phyloP scores from a whole-genome alignment of 2,888 invertebrate genomes.

The Mylabris sibirica region DNA sequence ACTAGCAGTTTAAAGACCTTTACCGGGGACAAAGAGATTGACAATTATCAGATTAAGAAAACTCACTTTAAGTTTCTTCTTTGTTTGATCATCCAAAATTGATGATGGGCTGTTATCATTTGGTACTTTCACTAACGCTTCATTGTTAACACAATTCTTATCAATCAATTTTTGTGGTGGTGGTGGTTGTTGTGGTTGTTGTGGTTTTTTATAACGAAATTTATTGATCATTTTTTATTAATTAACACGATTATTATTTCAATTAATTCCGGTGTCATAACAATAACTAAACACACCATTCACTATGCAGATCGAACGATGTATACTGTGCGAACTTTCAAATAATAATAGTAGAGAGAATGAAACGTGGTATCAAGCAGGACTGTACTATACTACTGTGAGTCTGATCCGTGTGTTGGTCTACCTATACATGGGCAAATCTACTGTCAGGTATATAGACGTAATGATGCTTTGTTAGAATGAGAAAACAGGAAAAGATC shows the following conservation, averaged over 20 bases:
- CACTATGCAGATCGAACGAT: conserved; percentile 40
- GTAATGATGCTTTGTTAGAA: neutral
- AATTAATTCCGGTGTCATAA: neutral
- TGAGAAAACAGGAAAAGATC: neutral
- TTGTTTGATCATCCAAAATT: conserved; percentile 40
- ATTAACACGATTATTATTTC: neutral
- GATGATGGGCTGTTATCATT: neutral
- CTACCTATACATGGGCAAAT: conserved; percentile 44
- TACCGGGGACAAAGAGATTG: neutral
- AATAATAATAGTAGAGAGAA: conserved; percentile 29
- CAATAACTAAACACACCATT: conserved; percentile 26
- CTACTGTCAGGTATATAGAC: conserved; percentile 35
- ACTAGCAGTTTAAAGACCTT: conserved; percentile 4
- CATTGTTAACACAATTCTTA: conserved; percentile 29
- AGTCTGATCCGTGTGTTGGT: conserved; percentile 31
- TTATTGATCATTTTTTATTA: conserved; percentile 55
- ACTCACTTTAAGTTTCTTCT: conserved; percentile 49
- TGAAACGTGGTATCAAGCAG: neutral
- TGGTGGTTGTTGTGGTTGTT: conserved; percentile 16
- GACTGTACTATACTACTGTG: conserved; percentile 11
- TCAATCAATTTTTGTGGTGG: conserved; percentile 10
- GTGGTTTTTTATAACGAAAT: conserved; percentile 59
- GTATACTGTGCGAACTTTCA: conserved; percentile 43
- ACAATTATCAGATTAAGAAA: neutral
- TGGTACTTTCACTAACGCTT: neutral